phyloP scores from a whole-genome alignment of 2,888 invertebrate species.

The Mantis religiosa region DNA sequence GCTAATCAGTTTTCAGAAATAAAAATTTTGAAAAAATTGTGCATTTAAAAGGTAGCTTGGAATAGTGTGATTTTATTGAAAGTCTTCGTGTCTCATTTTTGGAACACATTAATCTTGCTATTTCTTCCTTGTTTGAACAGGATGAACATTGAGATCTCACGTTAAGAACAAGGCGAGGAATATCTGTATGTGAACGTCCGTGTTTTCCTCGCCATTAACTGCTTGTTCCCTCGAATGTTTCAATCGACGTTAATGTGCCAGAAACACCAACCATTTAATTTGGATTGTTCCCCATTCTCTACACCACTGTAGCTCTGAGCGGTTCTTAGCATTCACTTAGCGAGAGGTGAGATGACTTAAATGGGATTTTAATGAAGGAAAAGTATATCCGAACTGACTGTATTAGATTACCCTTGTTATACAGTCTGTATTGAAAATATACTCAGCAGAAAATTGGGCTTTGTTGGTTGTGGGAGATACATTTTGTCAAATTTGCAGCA shows the following conservation, averaged over 20 bases:
- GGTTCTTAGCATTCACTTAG: background rate
- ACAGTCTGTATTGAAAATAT: too few relatives aligned
- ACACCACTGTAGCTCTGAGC: background rate
- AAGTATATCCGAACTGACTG: background rate
- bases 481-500: too few relatives aligned
- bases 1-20: too few relatives aligned
- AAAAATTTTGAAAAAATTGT: too few relatives aligned
- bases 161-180: background rate
- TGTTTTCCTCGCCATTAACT: background rate
- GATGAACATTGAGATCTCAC: background rate
- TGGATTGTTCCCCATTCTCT: background rate
- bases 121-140: background rate
- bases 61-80: too few relatives aligned
- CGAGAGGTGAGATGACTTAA: background rate
- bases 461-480: too few relatives aligned
- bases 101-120: too few relatives aligned
- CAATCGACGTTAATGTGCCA: background rate
- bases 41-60: too few relatives aligned
- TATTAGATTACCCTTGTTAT: background rate
- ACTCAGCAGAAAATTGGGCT: too few relatives aligned
- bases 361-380: background rate
- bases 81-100: too few relatives aligned
- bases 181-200: background rate
- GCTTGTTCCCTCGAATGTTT: background rate
- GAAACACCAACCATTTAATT: background rate